These are phyloP conservation scores for Pheosia tremula DNA, from an alignment of 2,888 invertebrate genomes.

Conservation along the genomic window DNA sequence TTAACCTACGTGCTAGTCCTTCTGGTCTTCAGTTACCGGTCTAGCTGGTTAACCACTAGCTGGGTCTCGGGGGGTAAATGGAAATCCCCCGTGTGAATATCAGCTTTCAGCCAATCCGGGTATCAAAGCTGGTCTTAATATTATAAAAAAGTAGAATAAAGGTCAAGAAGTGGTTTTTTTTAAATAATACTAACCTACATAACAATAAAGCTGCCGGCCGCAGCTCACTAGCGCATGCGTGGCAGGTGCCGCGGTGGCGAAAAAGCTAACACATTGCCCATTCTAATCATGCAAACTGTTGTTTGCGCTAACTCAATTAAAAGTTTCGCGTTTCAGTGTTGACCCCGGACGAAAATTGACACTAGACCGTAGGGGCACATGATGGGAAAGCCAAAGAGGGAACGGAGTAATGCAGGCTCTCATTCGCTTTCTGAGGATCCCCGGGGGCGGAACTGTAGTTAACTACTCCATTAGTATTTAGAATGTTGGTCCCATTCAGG, in stretches of 20 bases:
- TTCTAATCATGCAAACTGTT: constrained; percentile 2
- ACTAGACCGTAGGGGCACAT: background rate
- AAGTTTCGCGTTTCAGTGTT: background rate
- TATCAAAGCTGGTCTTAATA: no score
- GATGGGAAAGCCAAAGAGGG: background rate
- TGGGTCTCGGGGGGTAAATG: no score
- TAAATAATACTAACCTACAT: background rate
- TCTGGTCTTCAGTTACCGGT: no score
- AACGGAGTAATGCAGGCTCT: no score
- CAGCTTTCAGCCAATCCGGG: no score
- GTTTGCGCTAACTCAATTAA: constrained; percentile 3
- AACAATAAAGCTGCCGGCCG: background rate
- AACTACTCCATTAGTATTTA: background rate
- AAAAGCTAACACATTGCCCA: background rate
- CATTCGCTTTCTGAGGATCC: no score
- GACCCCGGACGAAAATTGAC: background rate
- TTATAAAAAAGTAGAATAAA: no score
- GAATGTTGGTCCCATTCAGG: no score
- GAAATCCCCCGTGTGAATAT: no score
- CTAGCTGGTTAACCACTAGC: no score
- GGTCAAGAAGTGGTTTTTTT: no score
- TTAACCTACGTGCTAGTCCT: no score
- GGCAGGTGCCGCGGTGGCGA: background rate
- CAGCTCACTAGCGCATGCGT: background rate
- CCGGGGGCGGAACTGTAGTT: background rate